Base-by-base conservation (phyloP, 2,797 vertebrate genomes). In the Rhincodon typus region DNA sequence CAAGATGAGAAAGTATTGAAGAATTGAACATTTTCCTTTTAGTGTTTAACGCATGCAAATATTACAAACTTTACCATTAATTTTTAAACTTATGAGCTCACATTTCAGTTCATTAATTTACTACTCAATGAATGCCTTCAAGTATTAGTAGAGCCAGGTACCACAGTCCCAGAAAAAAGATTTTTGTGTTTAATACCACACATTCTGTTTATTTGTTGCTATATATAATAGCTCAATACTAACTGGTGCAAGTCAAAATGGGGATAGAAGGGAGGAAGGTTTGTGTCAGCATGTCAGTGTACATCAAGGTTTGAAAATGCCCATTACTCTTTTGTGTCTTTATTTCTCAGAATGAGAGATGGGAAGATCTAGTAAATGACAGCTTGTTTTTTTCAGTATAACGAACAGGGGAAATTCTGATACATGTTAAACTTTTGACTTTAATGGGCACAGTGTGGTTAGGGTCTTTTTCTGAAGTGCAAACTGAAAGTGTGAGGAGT, bases 281-380 rank as follows among this genome's bases (percentile, higher is more conserved):
- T 67, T 42, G 88, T 91, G 90, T 93, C 90, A 93, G 90, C 62
- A 13, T 62, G 57, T 62, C 7, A 93, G 6, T 8, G 62, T 67
- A 93, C 70, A 50, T 53, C 30, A 72, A 95, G 27, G 7, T 95
- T 72, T 72, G 50, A 95, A 95, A 95, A 95, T 95, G 70, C 70
- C 94, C 69, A 95, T 94, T 70, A 25, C 15, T 77, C 77, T 94
- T 72, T 77, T 95, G 50, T 74, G 69, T 72, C 46, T 94, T 46
- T 77, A 77, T 74, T 95, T 95, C 94, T 95, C 67, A 95, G 94
- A 95, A 95, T 95, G 70, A 95, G 94, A 95, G 94, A 95, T 74
- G 27, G 94, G 94, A 95, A 95, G 94, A 95, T 95, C 30, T 77
- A 77, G 42, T 95, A 95, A 74, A 95, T 72, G 30, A 95, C 70